These are phyloP conservation scores for Tympanuchus pallidicinctus DNA, from an alignment of 2,113 vertebrate species.

Conservation along the genomic window DNA sequence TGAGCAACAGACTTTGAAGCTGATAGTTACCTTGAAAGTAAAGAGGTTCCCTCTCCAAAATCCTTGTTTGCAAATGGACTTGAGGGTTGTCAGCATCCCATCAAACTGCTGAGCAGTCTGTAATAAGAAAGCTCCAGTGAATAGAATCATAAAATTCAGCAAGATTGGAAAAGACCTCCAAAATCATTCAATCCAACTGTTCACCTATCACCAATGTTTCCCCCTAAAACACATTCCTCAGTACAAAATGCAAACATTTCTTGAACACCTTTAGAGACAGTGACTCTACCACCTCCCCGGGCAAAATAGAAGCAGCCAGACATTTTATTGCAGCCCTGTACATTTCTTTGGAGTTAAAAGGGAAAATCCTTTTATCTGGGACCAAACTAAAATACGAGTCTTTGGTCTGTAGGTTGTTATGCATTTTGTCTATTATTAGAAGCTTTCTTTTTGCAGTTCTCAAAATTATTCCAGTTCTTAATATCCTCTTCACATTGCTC, in stretches of 20 bases:
- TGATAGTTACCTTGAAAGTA: background rate
- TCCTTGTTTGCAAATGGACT: background rate
- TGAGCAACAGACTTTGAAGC: background rate
- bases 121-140: background rate
- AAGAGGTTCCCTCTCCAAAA: background rate
- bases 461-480: constrained; percentile 1
- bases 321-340: background rate
- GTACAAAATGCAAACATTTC: too few species aligned
- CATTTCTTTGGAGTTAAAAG: background rate
- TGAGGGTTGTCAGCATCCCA: background rate
- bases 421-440: background rate
- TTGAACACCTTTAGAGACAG: too few species aligned
- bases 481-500: constrained; percentile 17
- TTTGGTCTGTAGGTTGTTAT: background rate
- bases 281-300: too few species aligned
- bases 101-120: background rate
- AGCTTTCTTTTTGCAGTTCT: background rate
- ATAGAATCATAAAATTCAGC: too few species aligned
- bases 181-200: too few species aligned
- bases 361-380: background rate
- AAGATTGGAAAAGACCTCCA: too few species aligned
- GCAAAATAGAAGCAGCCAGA: background rate
- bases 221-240: too few species aligned
- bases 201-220: too few species aligned
- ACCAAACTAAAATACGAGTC: background rate